Conservation (phyloP, 2,113 vertebrate species). For the Tetrao urogallus region DNA sequence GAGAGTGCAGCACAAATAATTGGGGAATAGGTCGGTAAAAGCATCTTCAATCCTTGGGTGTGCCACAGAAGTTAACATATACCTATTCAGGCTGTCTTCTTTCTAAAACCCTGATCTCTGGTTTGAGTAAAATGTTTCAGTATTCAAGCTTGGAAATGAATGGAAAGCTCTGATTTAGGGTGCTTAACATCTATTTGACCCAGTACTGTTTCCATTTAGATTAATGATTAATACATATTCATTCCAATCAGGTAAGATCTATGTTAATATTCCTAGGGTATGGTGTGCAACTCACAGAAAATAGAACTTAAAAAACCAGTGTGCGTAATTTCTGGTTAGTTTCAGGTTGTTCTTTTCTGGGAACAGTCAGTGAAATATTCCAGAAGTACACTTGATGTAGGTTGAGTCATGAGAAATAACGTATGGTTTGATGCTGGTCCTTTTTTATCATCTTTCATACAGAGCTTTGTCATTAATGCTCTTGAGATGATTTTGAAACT, state of each 20-base stretch:
- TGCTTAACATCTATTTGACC: not conserved
- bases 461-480: not conserved
- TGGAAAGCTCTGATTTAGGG: not conserved
- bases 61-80: not conserved
- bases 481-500: not conserved
- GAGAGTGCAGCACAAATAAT: not conserved
- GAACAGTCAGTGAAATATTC: not conserved
- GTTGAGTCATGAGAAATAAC: not conserved
- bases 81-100: not conserved
- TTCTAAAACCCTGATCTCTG: not conserved
- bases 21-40: not conserved
- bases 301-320: not conserved
- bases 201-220: not conserved
- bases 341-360: not conserved
- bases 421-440: not conserved
- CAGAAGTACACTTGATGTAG: not conserved
- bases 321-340: not conserved
- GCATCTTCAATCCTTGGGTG: not conserved
- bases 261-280: not conserved
- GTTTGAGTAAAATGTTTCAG: not conserved
- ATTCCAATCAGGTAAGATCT: not conserved
- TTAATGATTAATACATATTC: not conserved
- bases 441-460: not conserved
- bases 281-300: not conserved
- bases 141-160: not conserved